Evolutionary conservation across 2,888 invertebrate species (phyloP), one percentile per base, ranked within the genome.

Genomic region (Amblyjoppa proteus): DNA sequence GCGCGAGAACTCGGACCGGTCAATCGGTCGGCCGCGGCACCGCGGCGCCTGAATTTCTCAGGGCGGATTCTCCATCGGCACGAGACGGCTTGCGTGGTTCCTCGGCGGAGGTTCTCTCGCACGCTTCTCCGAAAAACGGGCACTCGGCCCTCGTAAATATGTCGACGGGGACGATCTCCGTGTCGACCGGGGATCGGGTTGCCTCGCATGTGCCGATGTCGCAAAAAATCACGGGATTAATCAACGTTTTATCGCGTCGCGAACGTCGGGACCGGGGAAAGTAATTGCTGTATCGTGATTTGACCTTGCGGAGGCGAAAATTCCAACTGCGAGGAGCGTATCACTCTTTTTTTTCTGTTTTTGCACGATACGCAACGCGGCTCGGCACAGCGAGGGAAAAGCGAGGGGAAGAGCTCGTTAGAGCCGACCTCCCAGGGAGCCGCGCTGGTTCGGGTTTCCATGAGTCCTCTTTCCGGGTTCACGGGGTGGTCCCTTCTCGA

Each of bases 41-140:
- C 83, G 86, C 80, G 87, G 90, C 89, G 89, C 88, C 81, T 88
- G 88, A 90, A 89, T 89, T 87, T 90, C 84, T 88, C 58, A 61
- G 68, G 20, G 28, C 85, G 79, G 66, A 49, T 81, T 82, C 41
- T 34, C 69, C 56, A 31, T 53, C 31, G 61, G 28, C 73, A 66
- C 81, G 56, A 53, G 41, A 41, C 16, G 51, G 34, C 64, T 34
- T 31, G 64, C 31, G 6, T 9, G 61, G 49, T 56, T 34, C 25
- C 61, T 31, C 71, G 41, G 34, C 5, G 25, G 58, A 53, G 58
- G 16, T 56, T 66, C 25, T 66, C 25, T 41, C 38, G 45, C 81
- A 81, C 74, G 69, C 82, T 85, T 85, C 82, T 41, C 28, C 78
- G 85, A 82, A 85, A 82, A 79, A 82, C 74, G 69, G n/a, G 34